Evolutionary conservation across 2,113 vertebrate species (phyloP).

Genomic region (Atlantisia rogersi): DNA sequence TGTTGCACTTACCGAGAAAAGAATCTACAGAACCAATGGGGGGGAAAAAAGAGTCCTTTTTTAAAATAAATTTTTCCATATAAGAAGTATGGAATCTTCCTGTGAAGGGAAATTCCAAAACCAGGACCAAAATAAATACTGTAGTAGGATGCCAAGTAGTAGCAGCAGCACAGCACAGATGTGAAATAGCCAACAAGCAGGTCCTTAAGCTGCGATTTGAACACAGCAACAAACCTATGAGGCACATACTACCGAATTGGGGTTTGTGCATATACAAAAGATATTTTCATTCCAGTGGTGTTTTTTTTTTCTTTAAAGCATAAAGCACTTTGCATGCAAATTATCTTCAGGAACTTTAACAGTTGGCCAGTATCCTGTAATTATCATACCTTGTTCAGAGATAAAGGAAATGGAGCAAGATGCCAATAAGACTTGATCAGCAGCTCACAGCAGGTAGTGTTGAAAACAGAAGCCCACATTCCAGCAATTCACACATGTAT

Average conservation of each 20-base stretch:
- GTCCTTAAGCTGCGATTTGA: background rate
- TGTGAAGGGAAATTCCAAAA: conserved; percentile 58
- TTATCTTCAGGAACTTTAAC: background rate
- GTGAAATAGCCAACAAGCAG: conserved; percentile 10
- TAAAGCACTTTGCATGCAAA: background rate
- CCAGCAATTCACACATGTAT: background rate
- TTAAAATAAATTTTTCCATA: background rate
- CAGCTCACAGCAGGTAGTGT: background rate
- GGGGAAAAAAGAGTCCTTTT: background rate
- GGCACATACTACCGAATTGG: background rate
- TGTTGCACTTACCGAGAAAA: background rate
- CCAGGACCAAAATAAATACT: conserved; percentile 60
- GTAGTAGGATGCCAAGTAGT: conserved; percentile 28
- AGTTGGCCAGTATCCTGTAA: background rate
- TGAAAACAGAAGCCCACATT: background rate
- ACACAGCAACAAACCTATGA: background rate
- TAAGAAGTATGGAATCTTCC: conserved; percentile 37
- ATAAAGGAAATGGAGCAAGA: background rate
- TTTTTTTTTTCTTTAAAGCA: background rate
- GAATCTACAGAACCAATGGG: background rate
- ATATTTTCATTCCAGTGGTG: background rate
- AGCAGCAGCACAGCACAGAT: conserved; percentile 7
- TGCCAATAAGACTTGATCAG: background rate
- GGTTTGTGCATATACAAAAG: background rate
- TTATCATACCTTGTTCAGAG: background rate